These are phyloP conservation scores for Vanessa atalanta DNA, from an alignment of 1,140 invertebrate species.

Conservation along the genomic window DNA sequence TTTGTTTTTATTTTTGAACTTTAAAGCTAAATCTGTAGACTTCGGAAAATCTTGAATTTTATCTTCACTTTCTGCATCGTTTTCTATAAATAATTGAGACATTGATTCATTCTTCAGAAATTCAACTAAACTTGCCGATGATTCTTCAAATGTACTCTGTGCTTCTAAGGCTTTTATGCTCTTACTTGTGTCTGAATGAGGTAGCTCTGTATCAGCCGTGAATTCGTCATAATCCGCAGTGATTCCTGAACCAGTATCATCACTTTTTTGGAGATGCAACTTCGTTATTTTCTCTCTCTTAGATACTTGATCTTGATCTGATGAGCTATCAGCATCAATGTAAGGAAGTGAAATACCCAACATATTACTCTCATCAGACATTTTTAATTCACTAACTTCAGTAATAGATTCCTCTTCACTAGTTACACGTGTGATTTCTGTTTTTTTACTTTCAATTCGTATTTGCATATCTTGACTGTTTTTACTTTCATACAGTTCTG, in stretches of 20 bases:
- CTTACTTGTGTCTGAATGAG: slow-evolving; percentile 58
- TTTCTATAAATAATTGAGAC: slow-evolving; percentile 66
- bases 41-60: slow-evolving; percentile 53
- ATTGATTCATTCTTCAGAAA: slow-evolving; percentile 77
- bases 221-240: slow-evolving; percentile 84
- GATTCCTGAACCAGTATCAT: slow-evolving; percentile 83
- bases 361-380: slow-evolving; percentile 77
- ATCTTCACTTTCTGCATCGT: slow-evolving; percentile 58
- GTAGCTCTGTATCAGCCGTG: slow-evolving; percentile 75
- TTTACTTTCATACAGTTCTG: slow-evolving; percentile 67
- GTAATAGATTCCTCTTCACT: slow-evolving; percentile 85
- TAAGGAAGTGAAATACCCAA: slow-evolving; percentile 71
- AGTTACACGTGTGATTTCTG: slow-evolving; percentile 77
- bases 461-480: slow-evolving; percentile 65
- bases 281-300: slow-evolving; percentile 60
- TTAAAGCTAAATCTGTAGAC: slow-evolving; percentile 60
- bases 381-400: slow-evolving; percentile 82
- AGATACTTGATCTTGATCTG: slow-evolving; percentile 76
- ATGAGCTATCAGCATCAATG: slow-evolving; percentile 79
- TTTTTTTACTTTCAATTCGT: slow-evolving; percentile 59
- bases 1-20: slow-evolving; percentile 80
- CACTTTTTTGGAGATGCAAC: slow-evolving; percentile 78
- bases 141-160: slow-evolving; percentile 78
- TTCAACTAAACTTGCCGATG: slow-evolving; percentile 75
- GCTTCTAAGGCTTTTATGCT: slow-evolving; percentile 63